Evolutionary conservation across 2,888 invertebrate genomes (phyloP), one percentile per base, ranked within the genome.

Genomic region (Antheraea assamensis): DNA sequence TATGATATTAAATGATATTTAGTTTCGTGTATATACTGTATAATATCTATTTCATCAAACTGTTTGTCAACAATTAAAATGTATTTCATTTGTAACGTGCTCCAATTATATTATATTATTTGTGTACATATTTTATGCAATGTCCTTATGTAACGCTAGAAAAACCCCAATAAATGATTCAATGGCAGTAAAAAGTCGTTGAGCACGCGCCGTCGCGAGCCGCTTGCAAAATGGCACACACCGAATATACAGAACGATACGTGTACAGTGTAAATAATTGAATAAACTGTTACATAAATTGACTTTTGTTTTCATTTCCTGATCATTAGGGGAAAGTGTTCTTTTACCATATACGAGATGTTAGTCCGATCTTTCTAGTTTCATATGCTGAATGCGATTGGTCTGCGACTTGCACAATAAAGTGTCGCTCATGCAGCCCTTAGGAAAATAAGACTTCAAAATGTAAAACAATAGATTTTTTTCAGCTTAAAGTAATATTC

Each of bases 271-370:
- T 92, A 87, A 73, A 73, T 73, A 73, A 52, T 55, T 88, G 86
- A 90, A 92, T 89, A 88, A 80, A 81, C 78, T 80, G 86, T 88
- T 87, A 86, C 91, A 90, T 90, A 89, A 89, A 90, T 78, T 84
- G 84, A 86, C 82, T 81, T 64, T 78, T 84, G 86, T 90, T 90
- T 90, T 86, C 86, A 85, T 90, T 92, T 87, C 81, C 82, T 82
- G 76, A 79, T 80, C 82, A 78, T 70, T 58, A 24, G 30, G 42
- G 30, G 70, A 70, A 73, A 73, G 70, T 31, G 21, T 72, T 19
- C 1, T 47, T 70, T 68, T 21, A 68, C 19, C 17, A 17, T 64
- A 64, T 3, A 64, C 27, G 17, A 64, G 0, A 30, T 30, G 30
- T 58, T 58, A 58, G 24, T 58, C 52, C 52, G n/a, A 58, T 24